Evolutionary conservation across 2,888 invertebrate genomes (phyloP).

Genomic region (Sicus ferrugineus): DNA sequence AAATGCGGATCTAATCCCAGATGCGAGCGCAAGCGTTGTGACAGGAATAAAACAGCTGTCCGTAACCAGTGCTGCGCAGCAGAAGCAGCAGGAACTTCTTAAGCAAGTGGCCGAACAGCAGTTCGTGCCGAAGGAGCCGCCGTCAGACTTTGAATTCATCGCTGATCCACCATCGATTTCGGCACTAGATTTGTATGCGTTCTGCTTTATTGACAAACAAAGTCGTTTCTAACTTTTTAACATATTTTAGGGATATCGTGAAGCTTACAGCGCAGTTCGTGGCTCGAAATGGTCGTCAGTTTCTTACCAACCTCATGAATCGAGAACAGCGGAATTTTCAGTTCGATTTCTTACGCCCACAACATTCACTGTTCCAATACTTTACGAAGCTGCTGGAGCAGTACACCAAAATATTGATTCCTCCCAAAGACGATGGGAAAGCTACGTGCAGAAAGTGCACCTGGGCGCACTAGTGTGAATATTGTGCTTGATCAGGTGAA

Average conservation of each 20-base stretch:
- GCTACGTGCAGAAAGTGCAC: constrained; percentile 79
- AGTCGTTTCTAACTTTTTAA: background rate
- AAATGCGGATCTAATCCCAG: constrained; percentile 36
- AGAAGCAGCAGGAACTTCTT: constrained; percentile 85
- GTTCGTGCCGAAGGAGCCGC: constrained; percentile 90
- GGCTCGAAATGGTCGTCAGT: constrained; percentile 96
- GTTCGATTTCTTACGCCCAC: constrained; percentile 98
- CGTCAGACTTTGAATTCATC: constrained; percentile 90
- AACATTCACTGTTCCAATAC: constrained; percentile 97
- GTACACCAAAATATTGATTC: constrained; percentile 96
- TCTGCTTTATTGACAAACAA: background rate
- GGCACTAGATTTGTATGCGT: constrained; percentile 83
- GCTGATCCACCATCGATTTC: constrained; percentile 99
- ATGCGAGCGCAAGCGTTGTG: constrained; percentile 55
- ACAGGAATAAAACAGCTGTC: constrained; percentile 68
- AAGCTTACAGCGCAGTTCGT: constrained; percentile 99
- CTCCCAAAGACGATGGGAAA: constrained; percentile 87
- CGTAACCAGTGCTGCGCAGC: constrained; percentile 80
- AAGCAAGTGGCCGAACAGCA: constrained; percentile 87
- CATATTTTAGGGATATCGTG: constrained; percentile 83
- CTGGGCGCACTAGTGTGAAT: constrained; percentile 67
- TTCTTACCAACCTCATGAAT: constrained; percentile 97
- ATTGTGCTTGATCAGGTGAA: constrained; percentile 86
- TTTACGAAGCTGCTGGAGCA: constrained; percentile 98
- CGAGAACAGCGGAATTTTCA: constrained; percentile 97